A percentile compares a stretch with the other conserved stretches of the same genome.
These are phyloP conservation scores for Eriocheir sinensis DNA, from an alignment of 1,140 invertebrate genomes.

Conservation along the genomic window DNA sequence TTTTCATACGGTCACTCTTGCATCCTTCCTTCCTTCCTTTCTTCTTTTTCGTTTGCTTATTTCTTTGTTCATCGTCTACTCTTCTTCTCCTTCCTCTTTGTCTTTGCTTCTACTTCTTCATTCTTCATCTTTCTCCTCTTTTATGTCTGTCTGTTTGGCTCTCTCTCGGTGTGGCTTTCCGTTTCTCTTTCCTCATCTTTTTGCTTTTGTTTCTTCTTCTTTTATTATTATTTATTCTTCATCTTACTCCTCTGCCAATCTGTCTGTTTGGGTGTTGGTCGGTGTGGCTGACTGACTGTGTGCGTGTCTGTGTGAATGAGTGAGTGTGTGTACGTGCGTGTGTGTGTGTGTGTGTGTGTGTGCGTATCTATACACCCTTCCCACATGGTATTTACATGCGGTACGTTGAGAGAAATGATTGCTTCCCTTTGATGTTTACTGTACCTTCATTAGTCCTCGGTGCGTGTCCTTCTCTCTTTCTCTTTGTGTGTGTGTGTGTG, in stretches of 20 bases:
- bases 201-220: slow-evolving; percentile 34
- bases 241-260: background rate
- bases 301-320: background rate
- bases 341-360: slow-evolving; percentile 58
- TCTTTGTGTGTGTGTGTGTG: too few relatives aligned
- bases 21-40: too few relatives aligned
- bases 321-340: slow-evolving; percentile 43
- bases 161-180: slow-evolving; percentile 36
- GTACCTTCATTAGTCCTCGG: slow-evolving; percentile 1
- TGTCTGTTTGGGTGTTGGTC: background rate
- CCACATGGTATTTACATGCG: background rate
- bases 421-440: background rate
- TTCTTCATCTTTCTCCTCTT: background rate
- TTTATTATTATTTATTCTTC: too few relatives aligned
- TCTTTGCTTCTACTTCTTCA: background rate
- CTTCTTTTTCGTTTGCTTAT: too few relatives aligned
- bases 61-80: too few relatives aligned
- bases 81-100: background rate
- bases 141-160: slow-evolving; percentile 40
- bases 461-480: background rate
- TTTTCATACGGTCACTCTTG: too few relatives aligned
- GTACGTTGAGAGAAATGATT: slow-evolving; percentile 16
- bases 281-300: slow-evolving; percentile 38
- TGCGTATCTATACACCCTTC: background rate
- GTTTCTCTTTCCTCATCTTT: slow-evolving; percentile 30